Percentiles rank a stretch among this genome's conserved stretches.
phyloP scores from a whole-genome alignment of 2,797 vertebrate species.

The Sphaeramia orbicularis region DNA sequence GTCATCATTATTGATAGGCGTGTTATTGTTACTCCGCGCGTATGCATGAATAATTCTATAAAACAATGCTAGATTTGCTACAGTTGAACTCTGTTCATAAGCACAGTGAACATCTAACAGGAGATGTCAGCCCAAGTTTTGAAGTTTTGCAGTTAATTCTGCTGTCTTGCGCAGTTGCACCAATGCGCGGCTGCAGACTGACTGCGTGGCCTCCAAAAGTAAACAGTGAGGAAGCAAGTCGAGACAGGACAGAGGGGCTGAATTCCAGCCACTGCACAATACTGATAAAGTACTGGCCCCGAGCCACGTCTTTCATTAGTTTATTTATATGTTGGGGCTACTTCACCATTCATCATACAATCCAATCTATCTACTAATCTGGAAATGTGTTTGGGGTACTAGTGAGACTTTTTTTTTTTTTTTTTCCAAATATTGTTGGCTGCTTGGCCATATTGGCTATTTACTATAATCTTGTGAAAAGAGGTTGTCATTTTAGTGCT shows the following conservation, averaged over 20 bases:
- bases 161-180: slow-evolving; percentile 25
- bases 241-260: slow-evolving; percentile 76
- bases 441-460: background rate
- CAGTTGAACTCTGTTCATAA: no score
- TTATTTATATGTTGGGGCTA: slow-evolving; percentile 60
- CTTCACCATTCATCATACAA: slow-evolving; percentile 38
- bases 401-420: background rate
- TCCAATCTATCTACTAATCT: slow-evolving; percentile 41
- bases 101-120: no score
- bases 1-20: no score
- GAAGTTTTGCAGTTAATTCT: slow-evolving; percentile 30
- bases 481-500: background rate
- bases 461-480: background rate
- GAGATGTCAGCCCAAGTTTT: background rate
- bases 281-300: slow-evolving; percentile 74
- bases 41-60: no score
- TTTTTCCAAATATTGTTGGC: background rate
- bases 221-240: slow-evolving; percentile 78
- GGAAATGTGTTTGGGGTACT: slow-evolving; percentile 5
- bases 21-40: no score
- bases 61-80: no score
- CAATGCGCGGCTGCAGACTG: slow-evolving; percentile 41
- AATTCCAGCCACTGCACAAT: slow-evolving; percentile 75
- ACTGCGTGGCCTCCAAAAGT: slow-evolving; percentile 66
- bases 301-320: slow-evolving; percentile 69